Conservation (phyloP, 2,797 vertebrate species). For the Cirrhinus molitorella region DNA sequence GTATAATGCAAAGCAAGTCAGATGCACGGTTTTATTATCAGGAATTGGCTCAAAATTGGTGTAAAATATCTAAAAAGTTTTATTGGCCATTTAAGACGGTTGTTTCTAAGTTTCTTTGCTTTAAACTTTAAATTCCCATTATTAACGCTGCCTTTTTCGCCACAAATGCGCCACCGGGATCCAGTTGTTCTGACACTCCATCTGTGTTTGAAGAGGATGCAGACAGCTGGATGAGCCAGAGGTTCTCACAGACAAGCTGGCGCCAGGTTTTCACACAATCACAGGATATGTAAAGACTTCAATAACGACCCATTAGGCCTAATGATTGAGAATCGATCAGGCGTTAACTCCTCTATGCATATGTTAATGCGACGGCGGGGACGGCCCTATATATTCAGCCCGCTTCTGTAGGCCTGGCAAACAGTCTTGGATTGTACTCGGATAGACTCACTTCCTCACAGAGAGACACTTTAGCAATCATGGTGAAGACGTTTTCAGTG, state of each 20-base stretch:
- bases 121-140: not conserved
- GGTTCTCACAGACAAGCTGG: slow-evolving; percentile 79
- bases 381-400: slow-evolving; percentile 57
- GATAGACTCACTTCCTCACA: slow-evolving; percentile 57
- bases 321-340: slow-evolving; percentile 80
- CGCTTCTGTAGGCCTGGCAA: not conserved
- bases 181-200: slow-evolving; percentile 62
- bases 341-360: slow-evolving; percentile 75
- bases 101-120: not conserved
- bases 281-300: slow-evolving; percentile 83
- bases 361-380: slow-evolving; percentile 71
- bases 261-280: slow-evolving; percentile 82
- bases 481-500: slow-evolving; percentile 79
- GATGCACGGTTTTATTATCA: not conserved
- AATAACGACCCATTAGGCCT: slow-evolving; percentile 83
- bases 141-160: not conserved
- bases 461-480: slow-evolving; percentile 52
- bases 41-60: not conserved
- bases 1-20: not conserved
- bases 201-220: slow-evolving; percentile 65
- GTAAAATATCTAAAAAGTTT: not conserved
- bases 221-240: slow-evolving; percentile 71
- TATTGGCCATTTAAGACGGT: not conserved
- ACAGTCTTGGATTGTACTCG: slow-evolving; percentile 54
- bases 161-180: not conserved